These are phyloP conservation scores for Dipodomys spectabilis DNA, from an alignment of 2,113 vertebrate genomes.

Conservation along the genomic window DNA sequence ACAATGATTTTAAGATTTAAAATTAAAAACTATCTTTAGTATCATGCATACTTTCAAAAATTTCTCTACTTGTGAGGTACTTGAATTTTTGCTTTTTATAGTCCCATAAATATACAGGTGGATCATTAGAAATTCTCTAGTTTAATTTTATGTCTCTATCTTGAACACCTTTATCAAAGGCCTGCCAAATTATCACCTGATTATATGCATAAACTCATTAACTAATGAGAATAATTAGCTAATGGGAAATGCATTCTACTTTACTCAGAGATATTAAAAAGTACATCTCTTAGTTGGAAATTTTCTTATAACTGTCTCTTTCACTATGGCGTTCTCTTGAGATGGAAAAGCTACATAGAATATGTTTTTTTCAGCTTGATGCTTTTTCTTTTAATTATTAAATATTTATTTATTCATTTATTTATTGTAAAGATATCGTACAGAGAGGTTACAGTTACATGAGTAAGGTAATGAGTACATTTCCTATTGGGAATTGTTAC, in stretches of 20 bases:
- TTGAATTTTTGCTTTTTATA: background rate
- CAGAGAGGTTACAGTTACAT: too few relatives aligned
- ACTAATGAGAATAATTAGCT: background rate
- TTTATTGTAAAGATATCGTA: background rate
- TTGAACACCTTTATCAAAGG: background rate
- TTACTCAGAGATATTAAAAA: background rate
- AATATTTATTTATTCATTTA: background rate
- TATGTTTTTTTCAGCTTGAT: background rate
- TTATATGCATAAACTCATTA: background rate
- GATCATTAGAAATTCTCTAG: background rate
- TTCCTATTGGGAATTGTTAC: too few relatives aligned
- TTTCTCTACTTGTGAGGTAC: background rate
- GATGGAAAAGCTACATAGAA: background rate
- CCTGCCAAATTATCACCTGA: rapidly evolving
- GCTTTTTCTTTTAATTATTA: too few relatives aligned
- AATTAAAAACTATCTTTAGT: background rate
- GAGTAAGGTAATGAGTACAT: too few relatives aligned
- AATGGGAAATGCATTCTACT: background rate
- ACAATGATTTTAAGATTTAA: background rate
- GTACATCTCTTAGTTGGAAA: background rate
- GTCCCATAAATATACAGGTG: background rate
- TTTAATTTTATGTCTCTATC: background rate
- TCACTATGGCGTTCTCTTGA: background rate
- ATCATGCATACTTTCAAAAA: background rate
- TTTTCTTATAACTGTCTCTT: background rate